phyloP scores from a whole-genome alignment of 2,113 vertebrate genomes.

The Leiothrix lutea region DNA sequence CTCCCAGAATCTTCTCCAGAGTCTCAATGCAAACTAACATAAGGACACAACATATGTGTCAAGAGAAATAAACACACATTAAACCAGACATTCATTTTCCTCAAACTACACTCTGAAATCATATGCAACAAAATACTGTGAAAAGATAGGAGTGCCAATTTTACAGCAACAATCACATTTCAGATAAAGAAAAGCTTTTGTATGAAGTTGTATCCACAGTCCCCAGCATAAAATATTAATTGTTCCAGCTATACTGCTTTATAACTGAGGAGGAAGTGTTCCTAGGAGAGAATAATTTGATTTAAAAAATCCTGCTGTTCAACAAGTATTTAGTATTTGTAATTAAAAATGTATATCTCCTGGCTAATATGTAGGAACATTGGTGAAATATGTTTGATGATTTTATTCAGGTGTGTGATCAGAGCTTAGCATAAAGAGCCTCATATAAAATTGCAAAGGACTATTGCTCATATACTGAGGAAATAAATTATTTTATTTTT shows the following conservation, averaged over 20 bases:
- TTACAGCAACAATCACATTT: slow-evolving; percentile 17
- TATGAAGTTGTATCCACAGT: slow-evolving; percentile 23
- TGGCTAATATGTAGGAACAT: neutral
- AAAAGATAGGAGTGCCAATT: slow-evolving; percentile 20
- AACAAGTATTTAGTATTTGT: neutral
- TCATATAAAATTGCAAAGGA: neutral
- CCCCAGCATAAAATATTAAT: slow-evolving; percentile 50
- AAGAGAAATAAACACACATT: slow-evolving; percentile 64
- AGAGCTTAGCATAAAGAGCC: neutral
- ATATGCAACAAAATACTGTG: neutral
- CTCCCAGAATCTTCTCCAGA: slow-evolving; percentile 51
- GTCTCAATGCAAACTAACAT: slow-evolving; percentile 51
- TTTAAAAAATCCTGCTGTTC: neutral
- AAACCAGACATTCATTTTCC: slow-evolving; percentile 45
- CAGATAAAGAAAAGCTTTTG: slow-evolving; percentile 44
- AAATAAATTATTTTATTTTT: neutral
- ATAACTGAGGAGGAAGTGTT: neutral
- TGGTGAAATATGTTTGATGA: neutral
- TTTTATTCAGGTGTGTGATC: neutral
- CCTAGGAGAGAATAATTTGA: neutral
- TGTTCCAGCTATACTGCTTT: neutral
- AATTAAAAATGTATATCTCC: slow-evolving; percentile 28
- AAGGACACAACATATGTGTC: neutral
- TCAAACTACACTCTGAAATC: slow-evolving; percentile 12
- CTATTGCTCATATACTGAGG: neutral